Conservation (phyloP, 2,797 vertebrate genomes). For the Parotocinclus haroldoi region DNA sequence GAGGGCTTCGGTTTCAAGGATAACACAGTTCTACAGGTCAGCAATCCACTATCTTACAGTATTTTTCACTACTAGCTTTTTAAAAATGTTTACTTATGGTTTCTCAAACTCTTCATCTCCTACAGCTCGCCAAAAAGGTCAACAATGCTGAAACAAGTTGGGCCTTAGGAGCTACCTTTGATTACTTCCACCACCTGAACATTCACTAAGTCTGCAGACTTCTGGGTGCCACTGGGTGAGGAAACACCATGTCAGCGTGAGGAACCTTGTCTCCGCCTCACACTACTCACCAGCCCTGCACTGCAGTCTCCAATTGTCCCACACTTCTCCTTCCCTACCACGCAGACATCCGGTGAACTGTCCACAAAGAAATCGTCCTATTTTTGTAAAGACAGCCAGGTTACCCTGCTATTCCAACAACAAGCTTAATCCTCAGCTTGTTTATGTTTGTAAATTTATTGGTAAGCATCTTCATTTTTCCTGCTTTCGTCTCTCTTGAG, state of each 20-base stretch:
- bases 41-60: conserved; percentile 30
- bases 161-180: conserved; percentile 93
- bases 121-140: conserved; percentile 93
- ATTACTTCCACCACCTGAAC: conserved; percentile 87
- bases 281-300: conserved; percentile 44
- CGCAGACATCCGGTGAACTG: conserved; percentile 59
- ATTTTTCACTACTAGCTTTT: not conserved
- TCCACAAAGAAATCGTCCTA: conserved; percentile 72
- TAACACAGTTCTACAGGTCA: conserved; percentile 85
- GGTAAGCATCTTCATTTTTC: conserved; percentile 68
- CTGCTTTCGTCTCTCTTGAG: conserved; percentile 58
- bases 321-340: conserved; percentile 53
- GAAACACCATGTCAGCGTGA: conserved; percentile 60
- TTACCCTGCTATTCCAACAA: conserved; percentile 76
- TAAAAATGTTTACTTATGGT: not conserved
- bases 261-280: conserved; percentile 32
- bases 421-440: conserved; percentile 67
- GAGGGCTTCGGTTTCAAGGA: conserved; percentile 96
- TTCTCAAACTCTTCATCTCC: conserved; percentile 14
- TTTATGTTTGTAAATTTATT: conserved; percentile 54
- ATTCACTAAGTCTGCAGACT: conserved; percentile 68
- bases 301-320: conserved; percentile 33
- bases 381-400: conserved; percentile 72
- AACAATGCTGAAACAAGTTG: conserved; percentile 98
- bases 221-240: conserved; percentile 59